phyloP scores from a whole-genome alignment of 1,140 invertebrate species.

The Hylaeus volcanicus region DNA sequence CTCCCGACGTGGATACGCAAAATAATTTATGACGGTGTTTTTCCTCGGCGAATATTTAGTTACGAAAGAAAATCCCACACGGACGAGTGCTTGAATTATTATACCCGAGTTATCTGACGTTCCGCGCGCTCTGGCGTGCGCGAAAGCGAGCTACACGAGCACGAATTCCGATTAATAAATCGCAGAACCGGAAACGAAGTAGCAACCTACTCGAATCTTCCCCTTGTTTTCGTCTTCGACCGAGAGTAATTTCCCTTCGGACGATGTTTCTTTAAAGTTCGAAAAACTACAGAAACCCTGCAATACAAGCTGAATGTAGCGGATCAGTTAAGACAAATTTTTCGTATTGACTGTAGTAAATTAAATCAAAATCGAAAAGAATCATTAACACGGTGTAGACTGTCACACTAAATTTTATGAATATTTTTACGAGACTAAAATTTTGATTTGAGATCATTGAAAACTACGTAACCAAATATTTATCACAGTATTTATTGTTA shows the following conservation, averaged over 20 bases:
- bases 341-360: too few relatives aligned
- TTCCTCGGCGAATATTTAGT: constrained; percentile 42
- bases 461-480: too few relatives aligned
- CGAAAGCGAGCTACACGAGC: background rate
- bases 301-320: too few relatives aligned
- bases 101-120: constrained; percentile 30
- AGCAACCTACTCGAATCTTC: background rate
- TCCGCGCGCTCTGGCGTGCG: background rate
- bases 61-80: constrained; percentile 35
- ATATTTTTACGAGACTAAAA: too few relatives aligned
- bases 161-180: constrained; percentile 41
- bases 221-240: background rate
- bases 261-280: too few relatives aligned
- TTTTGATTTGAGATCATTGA: too few relatives aligned
- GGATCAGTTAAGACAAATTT: too few relatives aligned
- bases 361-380: too few relatives aligned
- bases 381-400: too few relatives aligned
- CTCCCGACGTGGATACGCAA: background rate
- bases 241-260: background rate
- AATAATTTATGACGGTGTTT: constrained; percentile 47
- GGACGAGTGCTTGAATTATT: constrained; percentile 36
- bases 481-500: too few relatives aligned
- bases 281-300: too few relatives aligned
- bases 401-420: too few relatives aligned
- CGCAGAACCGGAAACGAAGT: constrained; percentile 28